Base-by-base conservation (phyloP, 2,888 invertebrate genomes). In the Volucella inflata region DNA sequence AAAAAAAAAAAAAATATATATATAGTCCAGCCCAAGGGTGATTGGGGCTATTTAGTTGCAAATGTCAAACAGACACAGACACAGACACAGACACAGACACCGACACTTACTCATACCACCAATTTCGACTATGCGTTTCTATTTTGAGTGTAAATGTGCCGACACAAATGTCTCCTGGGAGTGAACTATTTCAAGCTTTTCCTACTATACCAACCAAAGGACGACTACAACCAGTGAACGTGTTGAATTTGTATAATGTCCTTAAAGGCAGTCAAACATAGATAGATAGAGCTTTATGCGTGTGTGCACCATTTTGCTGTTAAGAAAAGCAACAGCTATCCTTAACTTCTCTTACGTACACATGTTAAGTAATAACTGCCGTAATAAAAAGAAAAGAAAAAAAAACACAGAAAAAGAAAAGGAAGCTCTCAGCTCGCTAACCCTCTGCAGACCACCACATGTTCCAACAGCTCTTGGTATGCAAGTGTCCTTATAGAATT, bases 261-360 rank as follows among this genome's bases (percentile, higher is more conserved):
- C 68, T 53, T 62, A 53, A 62, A 62, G 53, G 53, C 74, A 55
- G 53, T 36, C 53, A 38, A 53, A 46, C n/a, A 12, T 42, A 55
- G 64, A n/a, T n/a, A 14, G 11, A 51, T 16, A 42, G 21, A 30
- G 30, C 30, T 30, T 60, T 57, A 48, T 68, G 64, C 70, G 77
- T 71, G 64, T 64, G 70, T 70, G 62, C 62, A 75, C 40, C 40
- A 44, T 16, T 48, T 17, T 55, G 64, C 42, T 55, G 64, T 64
- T 40, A 71, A 64, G 67, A 44, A 64, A 64, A 71, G 78, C 78
- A 78, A 71, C 78, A 78, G 77, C 68, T 70, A 38, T 55, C 53
- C 53, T 12, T 42, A 50, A 11, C 48, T n/a, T 38, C 53, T 40
- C 17, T 14, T 53, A 38, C 9, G 53, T 55, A 71, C 70, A 78